Evolutionary conservation across 2,888 invertebrate genomes (phyloP), one percentile per base, ranked within the genome.

Genomic region (Drosophila neutralis): DNA sequence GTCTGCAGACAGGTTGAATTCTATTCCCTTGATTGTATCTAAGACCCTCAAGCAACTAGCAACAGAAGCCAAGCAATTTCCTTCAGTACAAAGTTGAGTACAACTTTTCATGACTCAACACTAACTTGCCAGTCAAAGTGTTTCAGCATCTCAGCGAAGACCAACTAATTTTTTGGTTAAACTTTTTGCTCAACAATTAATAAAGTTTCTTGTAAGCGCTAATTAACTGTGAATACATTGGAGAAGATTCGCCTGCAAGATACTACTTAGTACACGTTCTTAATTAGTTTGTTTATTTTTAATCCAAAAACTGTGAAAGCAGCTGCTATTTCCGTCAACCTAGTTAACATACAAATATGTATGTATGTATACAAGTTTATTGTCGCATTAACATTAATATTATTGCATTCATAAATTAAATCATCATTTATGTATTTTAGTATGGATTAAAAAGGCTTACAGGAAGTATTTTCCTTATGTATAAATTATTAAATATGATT

Each of bases 101-200:
- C 27, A 75, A 59, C 58, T 65, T 74, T 70, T 45, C 4, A 11
- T 18, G 52, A 69, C 59, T 62, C 42, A 49, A 42, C 51, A 60
- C 66, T 66, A 40, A 73, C 36, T 48, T 51, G 45, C 18, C 15
- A 29, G 35, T 40, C 7, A 36, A 64, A 36, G 21, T 61, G 24
- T 51, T 38, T 27, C 24, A 38, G 35, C 38, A 38, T 48, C 60
- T 4, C 24, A 29, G 21, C 24, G 33, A 45, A 72, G 35, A 42
- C 15, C 21, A 42, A 51, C 33, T 53, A 21, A 45, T 21, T 27
- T 18, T 36, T 27, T 38, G 4, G 21, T 13, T 24, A 10, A 51
- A 49, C 11, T 29, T 49, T 59, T 27, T n/a, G 49, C 13, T 60
- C 0, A 29, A 38, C 15, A 11, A 18, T n/a, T 56, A 4, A n/a